phyloP scores from a whole-genome alignment of 2,797 vertebrate genomes.

The Catostomus latipinnis region DNA sequence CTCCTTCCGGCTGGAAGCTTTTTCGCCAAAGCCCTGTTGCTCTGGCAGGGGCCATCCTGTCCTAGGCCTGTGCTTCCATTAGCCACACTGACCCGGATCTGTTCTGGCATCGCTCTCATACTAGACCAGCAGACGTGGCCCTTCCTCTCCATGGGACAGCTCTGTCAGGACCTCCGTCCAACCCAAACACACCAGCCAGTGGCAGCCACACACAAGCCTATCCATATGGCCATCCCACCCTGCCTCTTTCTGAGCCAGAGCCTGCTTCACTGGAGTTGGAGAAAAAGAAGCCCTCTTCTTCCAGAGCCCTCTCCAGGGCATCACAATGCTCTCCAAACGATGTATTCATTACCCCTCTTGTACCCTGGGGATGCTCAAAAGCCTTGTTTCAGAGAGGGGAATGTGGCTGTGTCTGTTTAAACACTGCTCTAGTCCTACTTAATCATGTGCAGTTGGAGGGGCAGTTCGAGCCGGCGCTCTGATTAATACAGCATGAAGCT shows the following conservation, averaged over 20 bases:
- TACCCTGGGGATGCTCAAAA: conserved; percentile 59
- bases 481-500: conserved; percentile 60
- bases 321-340: conserved; percentile 61
- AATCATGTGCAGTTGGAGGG: conserved; percentile 53
- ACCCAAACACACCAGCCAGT: conserved; percentile 59
- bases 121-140: conserved; percentile 50
- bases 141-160: conserved; percentile 59
- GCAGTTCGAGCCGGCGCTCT: conserved; percentile 51
- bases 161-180: conserved; percentile 58
- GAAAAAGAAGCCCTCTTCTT: conserved; percentile 36
- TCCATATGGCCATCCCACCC: conserved; percentile 65
- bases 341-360: conserved; percentile 69
- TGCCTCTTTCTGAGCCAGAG: conserved; percentile 52
- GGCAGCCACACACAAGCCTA: conserved; percentile 30
- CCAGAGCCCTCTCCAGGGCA: conserved; percentile 54
- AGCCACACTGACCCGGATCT: conserved; percentile 48
- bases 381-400: conserved; percentile 61
- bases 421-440: conserved; percentile 54
- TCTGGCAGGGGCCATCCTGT: conserved; percentile 42
- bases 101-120: conserved; percentile 49
- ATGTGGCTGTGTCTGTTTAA: conserved; percentile 60
- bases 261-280: conserved; percentile 39
- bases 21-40: conserved; percentile 21
- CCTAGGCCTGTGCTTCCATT: conserved; percentile 38
- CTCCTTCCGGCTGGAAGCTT: conserved; percentile 37